Evolutionary conservation across 2,888 invertebrate species (phyloP), one percentile per base, ranked within the genome.

Genomic region (Carabus problematicus): DNA sequence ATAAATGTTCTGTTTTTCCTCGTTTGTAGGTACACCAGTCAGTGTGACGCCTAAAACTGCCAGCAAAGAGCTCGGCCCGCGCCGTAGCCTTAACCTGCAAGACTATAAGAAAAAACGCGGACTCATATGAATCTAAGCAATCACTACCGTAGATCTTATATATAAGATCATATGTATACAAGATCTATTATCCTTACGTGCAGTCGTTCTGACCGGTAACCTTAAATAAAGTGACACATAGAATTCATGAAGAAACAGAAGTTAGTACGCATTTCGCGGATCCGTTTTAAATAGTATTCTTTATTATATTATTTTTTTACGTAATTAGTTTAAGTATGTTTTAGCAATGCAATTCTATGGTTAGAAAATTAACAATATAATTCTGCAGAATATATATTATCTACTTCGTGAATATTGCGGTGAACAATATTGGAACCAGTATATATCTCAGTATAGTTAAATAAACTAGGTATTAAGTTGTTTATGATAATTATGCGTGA

Each of bases 31-130:
- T 72, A 88, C 87, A 75, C 85, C 89, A 43, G 88, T 91, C 2
- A 89, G 88, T 75, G 87, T 91, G 18, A 87, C 91, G 72, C 90
- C 93, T 1, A 93, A 93, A 78, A 90, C 91, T 47, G 87, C 88
- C 11, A 89, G 88, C 76, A 91, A 91, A 79, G 93, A 93, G 76
- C 88, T 91, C 0, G 93, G 92, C 0, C 95, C 95, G 6, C 89
- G 92, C 74, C 84, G 95, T 69, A 94, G 94, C 0, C 83, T 96
- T 55, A 96, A 96, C 80, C 83, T 96, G 72, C 95, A 95, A 78
- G 95, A 95, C 79, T 96, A 95, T 82, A 96, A 96, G 85, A 94
- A 95, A 82, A 91, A 95, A 77, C 89, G 95, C 75, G 95, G 95
- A 64, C 89, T 96, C 72, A 95, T 96, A 82, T 67, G 67, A 67